These are phyloP conservation scores for Pomacea maculata DNA, from an alignment of 1,140 invertebrate species.

Conservation along the genomic window DNA sequence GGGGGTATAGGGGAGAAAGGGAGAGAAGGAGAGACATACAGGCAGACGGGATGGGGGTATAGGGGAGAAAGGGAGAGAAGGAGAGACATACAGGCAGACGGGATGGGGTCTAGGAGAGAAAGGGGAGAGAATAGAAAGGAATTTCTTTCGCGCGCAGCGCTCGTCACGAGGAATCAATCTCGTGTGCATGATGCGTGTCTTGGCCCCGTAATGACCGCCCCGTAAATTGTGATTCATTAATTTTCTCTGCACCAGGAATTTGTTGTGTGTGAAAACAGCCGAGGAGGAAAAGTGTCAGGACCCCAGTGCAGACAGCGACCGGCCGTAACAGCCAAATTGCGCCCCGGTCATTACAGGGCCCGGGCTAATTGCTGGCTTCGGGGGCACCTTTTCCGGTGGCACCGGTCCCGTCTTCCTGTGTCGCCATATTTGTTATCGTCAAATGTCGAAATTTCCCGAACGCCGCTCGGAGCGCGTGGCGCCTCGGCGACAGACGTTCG, in stretches of 20 bases:
- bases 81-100: background rate
- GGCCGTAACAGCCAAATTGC: constrained; percentile 19
- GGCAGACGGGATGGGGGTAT: background rate
- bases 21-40: background rate
- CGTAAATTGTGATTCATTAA: background rate
- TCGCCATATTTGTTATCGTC: constrained; percentile 23
- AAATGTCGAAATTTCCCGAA: constrained; percentile 24
- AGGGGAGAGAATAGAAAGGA: background rate
- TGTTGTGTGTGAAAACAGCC: constrained; percentile 20
- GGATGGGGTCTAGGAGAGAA: background rate
- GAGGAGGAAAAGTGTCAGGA: constrained; percentile 6
- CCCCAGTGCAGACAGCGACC: background rate
- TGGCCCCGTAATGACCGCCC: too few relatives aligned
- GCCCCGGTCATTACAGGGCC: constrained; percentile 17
- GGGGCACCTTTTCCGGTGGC: constrained; percentile 19
- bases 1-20: background rate
- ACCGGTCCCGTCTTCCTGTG: constrained; percentile 22
- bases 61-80: background rate
- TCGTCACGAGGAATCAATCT: too few relatives aligned
- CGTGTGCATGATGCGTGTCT: too few relatives aligned
- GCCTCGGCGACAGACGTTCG: constrained; percentile 18
- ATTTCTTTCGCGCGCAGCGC: too few relatives aligned
- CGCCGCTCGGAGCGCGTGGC: constrained; percentile 19
- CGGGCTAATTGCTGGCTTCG: constrained; percentile 14
- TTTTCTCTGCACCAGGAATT: background rate